A percentile compares a stretch with the other conserved stretches of the same genome.
Conservation (phyloP, 2,888 invertebrate genomes). For the Horisme vitalbata region DNA sequence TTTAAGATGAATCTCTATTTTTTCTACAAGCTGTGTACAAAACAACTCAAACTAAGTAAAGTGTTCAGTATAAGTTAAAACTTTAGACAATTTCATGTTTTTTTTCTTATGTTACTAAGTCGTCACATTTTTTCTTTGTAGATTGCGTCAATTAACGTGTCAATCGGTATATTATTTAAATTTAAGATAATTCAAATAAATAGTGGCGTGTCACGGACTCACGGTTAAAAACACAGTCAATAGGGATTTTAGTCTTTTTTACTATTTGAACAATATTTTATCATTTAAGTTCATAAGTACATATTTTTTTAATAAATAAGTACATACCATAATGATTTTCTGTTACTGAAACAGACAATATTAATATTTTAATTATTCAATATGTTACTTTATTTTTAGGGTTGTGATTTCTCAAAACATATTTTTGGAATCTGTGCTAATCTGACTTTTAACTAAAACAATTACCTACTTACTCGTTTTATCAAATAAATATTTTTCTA, state of each 20-base stretch:
- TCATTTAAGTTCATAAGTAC: neutral
- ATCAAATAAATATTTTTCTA: constrained; percentile 72
- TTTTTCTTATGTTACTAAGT: constrained; percentile 44
- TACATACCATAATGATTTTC: neutral
- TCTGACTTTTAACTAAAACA: constrained; percentile 35
- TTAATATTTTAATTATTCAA: constrained; percentile 7
- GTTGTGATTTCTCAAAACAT: constrained; percentile 28
- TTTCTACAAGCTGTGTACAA: constrained; percentile 82
- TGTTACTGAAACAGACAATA: neutral
- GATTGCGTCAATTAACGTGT: constrained; percentile 77
- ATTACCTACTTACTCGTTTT: constrained; percentile 38
- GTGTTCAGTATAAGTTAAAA: constrained; percentile 52
- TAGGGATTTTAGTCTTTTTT: neutral
- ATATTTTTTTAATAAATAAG: neutral
- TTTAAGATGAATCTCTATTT: constrained; percentile 81
- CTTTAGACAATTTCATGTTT: constrained; percentile 9
- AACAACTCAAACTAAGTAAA: constrained; percentile 75
- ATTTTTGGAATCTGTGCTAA: constrained; percentile 30
- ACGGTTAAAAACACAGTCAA: constrained; percentile 7
- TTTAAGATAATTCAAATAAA: constrained; percentile 15
- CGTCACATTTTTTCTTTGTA: constrained; percentile 34
- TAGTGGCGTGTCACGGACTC: constrained; percentile 1
- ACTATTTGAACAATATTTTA: neutral
- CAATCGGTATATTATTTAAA: constrained; percentile 50
- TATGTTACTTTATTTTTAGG: constrained; percentile 20